phyloP scores from a whole-genome alignment of 2,113 vertebrate genomes.

The Eleginops maclovinus region DNA sequence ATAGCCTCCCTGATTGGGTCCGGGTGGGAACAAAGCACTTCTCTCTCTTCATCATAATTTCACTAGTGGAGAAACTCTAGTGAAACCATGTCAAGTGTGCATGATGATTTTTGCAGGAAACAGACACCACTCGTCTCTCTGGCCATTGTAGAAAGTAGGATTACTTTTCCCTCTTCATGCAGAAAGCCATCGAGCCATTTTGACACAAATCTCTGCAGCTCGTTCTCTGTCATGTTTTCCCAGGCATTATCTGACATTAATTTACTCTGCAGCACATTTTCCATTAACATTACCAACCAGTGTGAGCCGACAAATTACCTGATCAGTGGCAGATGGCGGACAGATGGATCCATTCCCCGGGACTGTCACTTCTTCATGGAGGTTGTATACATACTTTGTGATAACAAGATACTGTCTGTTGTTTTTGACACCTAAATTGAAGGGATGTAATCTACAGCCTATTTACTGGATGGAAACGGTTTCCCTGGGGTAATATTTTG shows the following conservation, averaged over 20 bases:
- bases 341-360: constrained; percentile 64
- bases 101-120: neutral
- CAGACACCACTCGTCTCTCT: neutral
- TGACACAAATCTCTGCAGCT: neutral
- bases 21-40: constrained; percentile 3
- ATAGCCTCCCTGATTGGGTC: constrained; percentile 11
- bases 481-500: neutral
- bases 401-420: constrained; percentile 33
- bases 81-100: no score
- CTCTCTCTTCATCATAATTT: neutral
- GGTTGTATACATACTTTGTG: constrained; percentile 45
- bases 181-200: neutral
- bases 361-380: constrained; percentile 39
- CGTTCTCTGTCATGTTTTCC: neutral
- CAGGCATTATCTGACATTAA: constrained; percentile 13
- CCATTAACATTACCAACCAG: constrained; percentile 32
- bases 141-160: neutral
- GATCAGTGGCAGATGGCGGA: constrained; percentile 63
- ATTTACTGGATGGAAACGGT: constrained; percentile 33
- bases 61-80: neutral
- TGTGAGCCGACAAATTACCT: constrained; percentile 54
- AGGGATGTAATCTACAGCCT: constrained; percentile 32
- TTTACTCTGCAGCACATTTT: constrained; percentile 5
- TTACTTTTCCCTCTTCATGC: neutral
- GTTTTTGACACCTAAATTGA: constrained; percentile 35